These are phyloP conservation scores for Mycteria americana DNA, from an alignment of 2,797 vertebrate species.

Conservation along the genomic window DNA sequence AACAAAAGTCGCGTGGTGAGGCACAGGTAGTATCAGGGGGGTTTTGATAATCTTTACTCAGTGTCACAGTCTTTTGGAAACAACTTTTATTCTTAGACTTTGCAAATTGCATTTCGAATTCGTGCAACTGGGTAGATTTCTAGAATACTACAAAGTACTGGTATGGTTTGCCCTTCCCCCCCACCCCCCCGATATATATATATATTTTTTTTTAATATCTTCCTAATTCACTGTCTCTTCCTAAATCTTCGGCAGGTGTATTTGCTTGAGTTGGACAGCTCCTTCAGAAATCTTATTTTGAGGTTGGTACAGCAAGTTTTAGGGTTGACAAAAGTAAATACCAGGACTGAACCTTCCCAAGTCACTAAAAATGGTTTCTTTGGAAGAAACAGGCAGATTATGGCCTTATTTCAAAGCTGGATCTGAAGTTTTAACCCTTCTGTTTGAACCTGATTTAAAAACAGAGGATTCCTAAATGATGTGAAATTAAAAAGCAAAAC, in stretches of 20 bases:
- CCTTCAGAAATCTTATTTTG: background rate
- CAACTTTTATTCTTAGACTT: background rate
- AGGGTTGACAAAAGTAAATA: background rate
- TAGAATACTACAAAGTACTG: background rate
- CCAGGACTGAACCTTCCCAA: background rate
- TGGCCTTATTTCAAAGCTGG: background rate
- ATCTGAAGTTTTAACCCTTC: background rate
- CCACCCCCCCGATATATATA: too few species aligned
- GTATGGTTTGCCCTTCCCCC: background rate
- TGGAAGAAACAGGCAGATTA: background rate
- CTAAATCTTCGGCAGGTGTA: background rate
- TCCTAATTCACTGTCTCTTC: background rate
- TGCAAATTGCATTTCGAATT: background rate
- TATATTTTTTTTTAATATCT: background rate
- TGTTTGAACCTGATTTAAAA: background rate
- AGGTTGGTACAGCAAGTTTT: background rate
- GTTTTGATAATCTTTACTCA: background rate
- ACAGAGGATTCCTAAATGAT: background rate
- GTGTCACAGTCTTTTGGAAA: background rate
- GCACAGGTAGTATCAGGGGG: background rate
- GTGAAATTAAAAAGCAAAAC: background rate
- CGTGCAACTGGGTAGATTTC: background rate
- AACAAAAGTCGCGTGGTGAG: rapidly evolving
- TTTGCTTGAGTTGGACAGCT: background rate
- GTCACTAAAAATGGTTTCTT: background rate